Evolutionary conservation across 2,113 vertebrate species (phyloP), one percentile per base, ranked within the genome.

Genomic region (Paradisaea rubra): DNA sequence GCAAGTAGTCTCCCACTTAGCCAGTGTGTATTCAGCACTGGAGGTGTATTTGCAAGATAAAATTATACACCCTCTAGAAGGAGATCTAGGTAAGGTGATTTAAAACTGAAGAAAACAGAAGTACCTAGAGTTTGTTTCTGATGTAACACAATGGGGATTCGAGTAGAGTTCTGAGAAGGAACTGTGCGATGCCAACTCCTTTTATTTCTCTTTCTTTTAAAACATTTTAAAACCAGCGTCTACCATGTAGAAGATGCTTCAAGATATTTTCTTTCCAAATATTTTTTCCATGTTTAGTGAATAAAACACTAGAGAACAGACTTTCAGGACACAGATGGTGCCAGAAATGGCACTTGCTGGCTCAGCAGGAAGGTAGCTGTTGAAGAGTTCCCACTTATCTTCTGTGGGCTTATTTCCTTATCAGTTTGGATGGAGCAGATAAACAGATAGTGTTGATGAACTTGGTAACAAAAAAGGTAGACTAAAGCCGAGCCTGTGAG

Each of bases 261-360:
- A 24, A 47, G 60, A 83, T 21, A 88, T 33, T 83, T 84, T 76
- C 19, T 84, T 89, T 78, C 63, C 41, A 88, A 95, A 78, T 83
- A 74, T 85, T 94, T 94, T 87, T 78, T 60, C 47, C 10, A 11
- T 77, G 25, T 91, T 94, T 88, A 66, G 68, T 50, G 91, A 86
- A 86, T 83, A 63, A 93, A 91, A 47, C 2, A 12, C 79, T 70
- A 71, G 88, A 93, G 87, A 95, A 78, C 74, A 91, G 92, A 92
- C 91, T 86, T 94, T 78, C 39, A 90, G 86, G 88, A 90, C 88
- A 74, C 88, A 95, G 95, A 94, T 96, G 92, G 94, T 91, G 88
- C 68, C 82, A 96, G 88, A 93, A 96, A 77, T 68, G 81, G 86
- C 82, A 59, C 92, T 96, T 93, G 95, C 93, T 96, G 85, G 87